Percentiles rank a stretch among this genome's conserved stretches.
Evolutionary conservation across 1,140 invertebrate genomes (phyloP).

Genomic region (Achatina immaculata): DNA sequence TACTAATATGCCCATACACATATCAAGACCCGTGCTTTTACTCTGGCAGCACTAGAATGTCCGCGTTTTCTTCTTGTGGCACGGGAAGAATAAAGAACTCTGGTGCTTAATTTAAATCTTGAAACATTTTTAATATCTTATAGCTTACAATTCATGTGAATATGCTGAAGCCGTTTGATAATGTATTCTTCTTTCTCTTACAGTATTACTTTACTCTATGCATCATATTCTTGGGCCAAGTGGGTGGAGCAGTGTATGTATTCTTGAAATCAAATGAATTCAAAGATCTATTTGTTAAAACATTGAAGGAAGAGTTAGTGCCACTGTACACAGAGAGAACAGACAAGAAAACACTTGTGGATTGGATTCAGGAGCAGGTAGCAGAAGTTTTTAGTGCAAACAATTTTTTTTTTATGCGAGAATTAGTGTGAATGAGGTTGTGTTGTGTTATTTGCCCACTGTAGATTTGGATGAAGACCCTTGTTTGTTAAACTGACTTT

Average conservation of each 20-base stretch:
- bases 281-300: slow-evolving; percentile 84
- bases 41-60: too few relatives aligned
- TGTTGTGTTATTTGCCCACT: background rate
- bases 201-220: slow-evolving; percentile 91
- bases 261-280: slow-evolving; percentile 92
- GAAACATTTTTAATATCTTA: too few relatives aligned
- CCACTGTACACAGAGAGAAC: slow-evolving; percentile 90
- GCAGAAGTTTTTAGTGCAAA: background rate
- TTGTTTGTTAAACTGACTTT: background rate
- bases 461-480: background rate
- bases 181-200: slow-evolving; percentile 66
- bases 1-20: too few relatives aligned
- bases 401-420: background rate
- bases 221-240: slow-evolving; percentile 90
- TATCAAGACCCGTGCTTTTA: too few relatives aligned
- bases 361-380: slow-evolving; percentile 93
- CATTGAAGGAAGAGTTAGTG: slow-evolving; percentile 88
- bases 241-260: slow-evolving; percentile 88
- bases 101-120: too few relatives aligned
- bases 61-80: too few relatives aligned
- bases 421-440: background rate
- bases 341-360: slow-evolving; percentile 92
- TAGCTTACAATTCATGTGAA: too few relatives aligned
- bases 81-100: too few relatives aligned
- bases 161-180: too few relatives aligned